Conservation (phyloP, 2,888 invertebrate genomes). For the Philonicus albiceps region DNA sequence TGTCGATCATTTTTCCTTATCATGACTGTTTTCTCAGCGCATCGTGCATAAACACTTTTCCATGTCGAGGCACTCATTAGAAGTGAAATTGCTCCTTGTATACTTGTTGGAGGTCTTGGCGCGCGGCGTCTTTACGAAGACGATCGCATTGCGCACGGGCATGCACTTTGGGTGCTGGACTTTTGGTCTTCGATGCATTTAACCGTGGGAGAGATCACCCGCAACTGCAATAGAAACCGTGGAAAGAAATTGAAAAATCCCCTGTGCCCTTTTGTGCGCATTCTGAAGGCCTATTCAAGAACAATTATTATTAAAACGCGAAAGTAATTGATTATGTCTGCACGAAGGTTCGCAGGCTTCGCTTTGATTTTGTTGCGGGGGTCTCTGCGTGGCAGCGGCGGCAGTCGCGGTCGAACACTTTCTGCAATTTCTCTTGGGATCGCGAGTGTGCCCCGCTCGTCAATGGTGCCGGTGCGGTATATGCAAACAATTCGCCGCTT, state of each 20-base stretch:
- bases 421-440: conserved; percentile 44
- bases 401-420: conserved; percentile 43
- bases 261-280: conserved; percentile 31
- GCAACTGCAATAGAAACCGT: conserved; percentile 7
- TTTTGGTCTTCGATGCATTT: conserved; percentile 14
- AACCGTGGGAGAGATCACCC: conserved; percentile 40
- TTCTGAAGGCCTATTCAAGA: conserved; percentile 30
- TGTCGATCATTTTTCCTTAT: conserved; percentile 38
- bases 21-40: background rate
- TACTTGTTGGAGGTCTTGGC: background rate
- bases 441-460: background rate
- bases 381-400: background rate
- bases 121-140: background rate
- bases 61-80: conserved; percentile 40
- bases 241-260: conserved; percentile 32
- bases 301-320: conserved; percentile 46
- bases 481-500: conserved; percentile 45
- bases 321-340: conserved; percentile 46
- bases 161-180: conserved; percentile 5
- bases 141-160: background rate
- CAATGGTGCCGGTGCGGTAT: conserved; percentile 29
- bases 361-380: conserved; percentile 23
- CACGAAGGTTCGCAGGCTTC: conserved; percentile 13
- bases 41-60: conserved; percentile 42
- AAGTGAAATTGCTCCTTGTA: conserved; percentile 39